These are phyloP conservation scores for Scelioninae gen. 1 DNA, from an alignment of 2,888 invertebrate species.

Conservation along the genomic window DNA sequence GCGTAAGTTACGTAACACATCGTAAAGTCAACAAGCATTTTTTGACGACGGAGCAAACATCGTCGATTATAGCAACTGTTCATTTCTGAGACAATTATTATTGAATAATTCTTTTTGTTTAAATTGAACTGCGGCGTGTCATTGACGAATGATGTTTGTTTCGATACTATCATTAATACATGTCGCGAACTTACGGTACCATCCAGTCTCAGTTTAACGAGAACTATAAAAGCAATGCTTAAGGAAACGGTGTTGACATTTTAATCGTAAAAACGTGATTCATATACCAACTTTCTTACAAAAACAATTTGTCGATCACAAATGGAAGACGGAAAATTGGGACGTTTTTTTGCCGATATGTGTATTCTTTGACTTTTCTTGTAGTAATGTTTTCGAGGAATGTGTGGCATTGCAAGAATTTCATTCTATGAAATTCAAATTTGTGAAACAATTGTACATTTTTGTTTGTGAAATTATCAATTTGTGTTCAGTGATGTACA, in stretches of 20 bases:
- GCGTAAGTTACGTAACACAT: constrained; percentile 22
- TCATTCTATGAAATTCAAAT: too few relatives aligned
- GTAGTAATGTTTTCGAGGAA: too few relatives aligned
- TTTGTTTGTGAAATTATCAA: too few relatives aligned
- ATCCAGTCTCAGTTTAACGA: constrained; percentile 21
- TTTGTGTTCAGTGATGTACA: too few relatives aligned
- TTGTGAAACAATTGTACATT: too few relatives aligned
- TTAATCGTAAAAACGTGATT: constrained; percentile 41
- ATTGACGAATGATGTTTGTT: constrained; percentile 12
- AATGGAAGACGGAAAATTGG: not conserved
- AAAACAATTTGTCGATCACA: constrained; percentile 19
- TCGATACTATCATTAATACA: constrained; percentile 32
- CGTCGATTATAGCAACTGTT: not conserved
- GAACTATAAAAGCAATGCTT: constrained; percentile 40
- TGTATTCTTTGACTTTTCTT: too few relatives aligned
- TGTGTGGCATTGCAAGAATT: too few relatives aligned
- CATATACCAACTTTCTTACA: constrained; percentile 32
- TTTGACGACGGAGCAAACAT: constrained; percentile 17
- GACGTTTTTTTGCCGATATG: too few relatives aligned
- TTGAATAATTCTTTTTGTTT: constrained; percentile 15
- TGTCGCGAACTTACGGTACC: constrained; percentile 38
- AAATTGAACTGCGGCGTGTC: constrained; percentile 3
- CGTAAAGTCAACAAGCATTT: constrained; percentile 3
- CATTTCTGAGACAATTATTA: not conserved
- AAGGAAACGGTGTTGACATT: constrained; percentile 34